Evolutionary conservation across 2,113 vertebrate species (phyloP).

Genomic region (Enhydra lutris): DNA sequence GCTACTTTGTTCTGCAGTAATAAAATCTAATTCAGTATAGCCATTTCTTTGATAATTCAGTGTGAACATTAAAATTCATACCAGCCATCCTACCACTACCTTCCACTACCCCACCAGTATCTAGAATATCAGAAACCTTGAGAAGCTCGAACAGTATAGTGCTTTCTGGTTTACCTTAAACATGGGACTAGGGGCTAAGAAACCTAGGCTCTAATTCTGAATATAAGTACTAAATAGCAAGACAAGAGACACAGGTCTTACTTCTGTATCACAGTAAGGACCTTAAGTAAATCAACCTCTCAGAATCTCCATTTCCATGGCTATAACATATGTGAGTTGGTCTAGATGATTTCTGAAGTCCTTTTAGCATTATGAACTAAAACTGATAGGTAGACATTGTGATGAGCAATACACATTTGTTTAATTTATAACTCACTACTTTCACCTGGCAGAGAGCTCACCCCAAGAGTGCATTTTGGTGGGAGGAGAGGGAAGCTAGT

Average conservation of each 20-base stretch:
- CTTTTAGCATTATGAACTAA: neutral
- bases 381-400: neutral
- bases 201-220: neutral
- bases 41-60: neutral
- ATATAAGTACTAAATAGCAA: neutral
- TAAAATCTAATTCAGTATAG: neutral
- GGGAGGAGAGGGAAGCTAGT: neutral
- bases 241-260: neutral
- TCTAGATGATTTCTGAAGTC: constrained; percentile 1
- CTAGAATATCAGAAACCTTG: neutral
- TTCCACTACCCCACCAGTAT: neutral
- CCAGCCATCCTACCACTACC: neutral
- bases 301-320: neutral
- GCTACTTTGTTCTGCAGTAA: neutral
- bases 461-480: neutral
- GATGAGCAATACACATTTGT: neutral
- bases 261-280: neutral
- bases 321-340: neutral
- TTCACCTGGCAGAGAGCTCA: neutral
- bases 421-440: neutral
- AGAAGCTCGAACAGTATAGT: neutral
- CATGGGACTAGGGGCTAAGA: neutral
- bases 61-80: neutral
- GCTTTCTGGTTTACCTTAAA: neutral
- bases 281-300: neutral